phyloP scores from a whole-genome alignment of 1,140 invertebrate genomes.

The Telenomus remus region DNA sequence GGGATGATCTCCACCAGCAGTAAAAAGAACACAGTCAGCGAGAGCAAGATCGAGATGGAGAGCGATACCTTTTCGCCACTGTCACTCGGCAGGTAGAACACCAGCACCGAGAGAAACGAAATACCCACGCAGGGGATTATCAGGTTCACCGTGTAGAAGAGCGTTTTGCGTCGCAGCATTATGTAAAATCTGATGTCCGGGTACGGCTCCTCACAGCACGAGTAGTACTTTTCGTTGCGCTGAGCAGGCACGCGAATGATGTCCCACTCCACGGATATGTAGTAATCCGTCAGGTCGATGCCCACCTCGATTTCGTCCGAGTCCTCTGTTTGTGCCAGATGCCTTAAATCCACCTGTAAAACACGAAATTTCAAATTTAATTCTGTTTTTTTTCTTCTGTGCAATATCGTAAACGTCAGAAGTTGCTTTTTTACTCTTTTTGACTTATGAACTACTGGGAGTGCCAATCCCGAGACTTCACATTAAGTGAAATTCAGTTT shows the following conservation, averaged over 20 bases:
- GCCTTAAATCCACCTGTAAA: slow-evolving; percentile 88
- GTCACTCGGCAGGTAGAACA: slow-evolving; percentile 99
- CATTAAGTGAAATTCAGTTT: slow-evolving; percentile 24
- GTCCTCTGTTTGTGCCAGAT: slow-evolving; percentile 87
- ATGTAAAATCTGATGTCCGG: slow-evolving; percentile 99
- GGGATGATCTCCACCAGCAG: slow-evolving; percentile 98
- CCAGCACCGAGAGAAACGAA: slow-evolving; percentile 97
- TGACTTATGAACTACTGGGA: no score
- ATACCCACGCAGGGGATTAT: slow-evolving; percentile 97
- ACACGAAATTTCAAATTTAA: slow-evolving; percentile 3
- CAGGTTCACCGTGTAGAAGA: slow-evolving; percentile 98
- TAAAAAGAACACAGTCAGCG: slow-evolving; percentile 98
- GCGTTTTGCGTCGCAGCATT: slow-evolving; percentile 94
- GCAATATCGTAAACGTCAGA: no score
- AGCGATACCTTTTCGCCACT: slow-evolving; percentile 98
- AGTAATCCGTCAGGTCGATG: slow-evolving; percentile 95
- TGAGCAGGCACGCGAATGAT: slow-evolving; percentile 92
- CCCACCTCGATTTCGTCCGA: slow-evolving; percentile 89
- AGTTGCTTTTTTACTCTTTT: no score
- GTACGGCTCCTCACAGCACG: slow-evolving; percentile 92
- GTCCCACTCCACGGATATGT: slow-evolving; percentile 98
- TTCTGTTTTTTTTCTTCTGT: no score
- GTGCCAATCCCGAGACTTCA: slow-evolving; percentile 25
- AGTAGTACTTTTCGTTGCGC: slow-evolving; percentile 82
- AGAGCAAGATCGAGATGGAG: slow-evolving; percentile 98